These are phyloP conservation scores for Ophonus ardosiacus DNA, from an alignment of 2,888 invertebrate species.

Conservation along the genomic window DNA sequence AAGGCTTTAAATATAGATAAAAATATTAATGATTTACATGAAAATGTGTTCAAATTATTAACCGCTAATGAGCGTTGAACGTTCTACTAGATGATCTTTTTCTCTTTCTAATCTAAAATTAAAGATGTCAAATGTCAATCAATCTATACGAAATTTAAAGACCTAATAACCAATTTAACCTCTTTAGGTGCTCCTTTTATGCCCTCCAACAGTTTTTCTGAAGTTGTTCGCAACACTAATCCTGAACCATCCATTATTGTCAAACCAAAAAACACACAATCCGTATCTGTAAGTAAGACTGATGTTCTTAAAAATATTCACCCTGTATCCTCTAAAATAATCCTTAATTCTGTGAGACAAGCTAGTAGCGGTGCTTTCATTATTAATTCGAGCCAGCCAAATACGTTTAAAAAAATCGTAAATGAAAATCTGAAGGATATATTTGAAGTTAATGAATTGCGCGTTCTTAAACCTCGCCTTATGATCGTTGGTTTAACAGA, in stretches of 20 bases:
- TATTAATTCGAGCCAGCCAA: background rate
- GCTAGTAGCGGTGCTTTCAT: background rate
- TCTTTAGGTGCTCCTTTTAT: background rate
- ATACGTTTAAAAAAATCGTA: background rate
- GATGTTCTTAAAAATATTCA: too few relatives aligned
- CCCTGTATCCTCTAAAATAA: too few relatives aligned
- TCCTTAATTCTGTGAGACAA: background rate
- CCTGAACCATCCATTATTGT: too few relatives aligned
- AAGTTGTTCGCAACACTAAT: background rate
- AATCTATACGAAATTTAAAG: too few relatives aligned
- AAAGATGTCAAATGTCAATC: too few relatives aligned
- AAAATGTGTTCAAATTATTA: background rate
- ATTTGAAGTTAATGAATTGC: background rate
- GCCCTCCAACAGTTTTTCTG: background rate
- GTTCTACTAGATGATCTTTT: background rate
- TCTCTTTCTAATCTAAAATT: too few relatives aligned
- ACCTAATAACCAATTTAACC: too few relatives aligned
- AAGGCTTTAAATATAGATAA: background rate
- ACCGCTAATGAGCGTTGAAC: background rate
- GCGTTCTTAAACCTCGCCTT: background rate
- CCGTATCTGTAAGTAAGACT: too few relatives aligned
- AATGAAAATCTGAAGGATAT: background rate
- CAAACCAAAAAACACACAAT: too few relatives aligned
- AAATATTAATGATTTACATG: background rate
- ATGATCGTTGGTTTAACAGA: background rate